A percentile compares a stretch with the other conserved stretches of the same genome.
Conservation (phyloP, 1,140 invertebrate species). For the Ips typographus region DNA sequence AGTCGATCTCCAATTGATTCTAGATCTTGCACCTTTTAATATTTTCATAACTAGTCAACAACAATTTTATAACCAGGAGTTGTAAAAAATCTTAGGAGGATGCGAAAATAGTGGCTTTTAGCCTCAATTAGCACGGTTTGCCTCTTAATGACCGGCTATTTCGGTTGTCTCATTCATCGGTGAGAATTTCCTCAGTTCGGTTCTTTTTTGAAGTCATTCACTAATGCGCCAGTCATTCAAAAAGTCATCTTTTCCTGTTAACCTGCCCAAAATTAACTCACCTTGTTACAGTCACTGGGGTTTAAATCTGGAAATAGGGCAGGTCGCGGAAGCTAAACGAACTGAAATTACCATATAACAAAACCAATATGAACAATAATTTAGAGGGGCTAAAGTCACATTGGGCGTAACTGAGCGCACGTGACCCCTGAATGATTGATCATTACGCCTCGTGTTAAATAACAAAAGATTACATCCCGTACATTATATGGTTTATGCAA, state of each 20-base stretch:
- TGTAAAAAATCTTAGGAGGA: no score
- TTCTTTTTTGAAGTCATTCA: slow-evolving; percentile 16
- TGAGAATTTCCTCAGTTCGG: slow-evolving; percentile 8
- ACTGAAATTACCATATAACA: not conserved
- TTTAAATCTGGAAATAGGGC: slow-evolving; percentile 10
- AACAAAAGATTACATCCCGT: slow-evolving; percentile 38
- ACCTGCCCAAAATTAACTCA: slow-evolving; percentile 5
- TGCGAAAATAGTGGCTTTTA: not conserved
- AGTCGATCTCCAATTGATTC: no score
- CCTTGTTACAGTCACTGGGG: not conserved
- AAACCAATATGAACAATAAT: no score
- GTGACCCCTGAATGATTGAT: slow-evolving; percentile 39
- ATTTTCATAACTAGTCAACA: no score
- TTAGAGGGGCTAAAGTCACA: slow-evolving; percentile 6
- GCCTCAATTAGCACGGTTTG: slow-evolving; percentile 4
- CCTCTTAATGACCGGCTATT: slow-evolving; percentile 17
- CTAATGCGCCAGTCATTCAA: slow-evolving; percentile 19
- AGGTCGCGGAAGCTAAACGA: not conserved
- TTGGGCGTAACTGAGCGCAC: slow-evolving; percentile 35
- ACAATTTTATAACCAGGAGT: no score
- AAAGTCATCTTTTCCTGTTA: slow-evolving; percentile 3
- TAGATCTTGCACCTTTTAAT: no score
- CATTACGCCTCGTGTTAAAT: slow-evolving; percentile 32
- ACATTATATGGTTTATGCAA: slow-evolving; percentile 31
- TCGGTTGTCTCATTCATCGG: slow-evolving; percentile 20